Evolutionary conservation across 2,797 vertebrate species (phyloP).

Genomic region (Galaxias olidus): DNA sequence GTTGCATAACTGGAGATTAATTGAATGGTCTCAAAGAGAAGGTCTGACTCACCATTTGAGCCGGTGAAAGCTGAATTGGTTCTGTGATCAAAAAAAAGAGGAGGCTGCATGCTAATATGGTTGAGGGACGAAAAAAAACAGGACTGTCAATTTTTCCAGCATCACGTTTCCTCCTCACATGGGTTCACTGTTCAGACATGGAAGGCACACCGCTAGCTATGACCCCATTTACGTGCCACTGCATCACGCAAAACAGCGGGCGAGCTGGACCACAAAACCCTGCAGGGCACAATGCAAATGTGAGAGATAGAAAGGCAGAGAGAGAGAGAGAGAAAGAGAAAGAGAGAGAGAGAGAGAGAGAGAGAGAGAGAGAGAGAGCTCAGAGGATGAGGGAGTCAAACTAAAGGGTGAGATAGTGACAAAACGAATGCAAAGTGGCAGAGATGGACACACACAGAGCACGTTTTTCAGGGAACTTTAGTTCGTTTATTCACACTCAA

Average conservation of each 20-base stretch:
- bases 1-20: too few relatives aligned
- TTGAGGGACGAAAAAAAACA: too few relatives aligned
- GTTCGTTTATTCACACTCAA: constrained; percentile 27
- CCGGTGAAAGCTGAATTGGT: too few relatives aligned
- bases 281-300: constrained; percentile 45
- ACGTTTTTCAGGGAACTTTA: background rate
- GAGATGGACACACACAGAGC: constrained; percentile 14
- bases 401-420: too few relatives aligned
- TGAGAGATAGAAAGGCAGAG: constrained; percentile 14
- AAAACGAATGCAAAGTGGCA: constrained; percentile 3
- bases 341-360: too few relatives aligned
- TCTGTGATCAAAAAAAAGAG: too few relatives aligned
- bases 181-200: constrained; percentile 20
- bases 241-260: constrained; percentile 34
- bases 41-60: constrained; percentile 5
- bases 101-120: too few relatives aligned
- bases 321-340: background rate
- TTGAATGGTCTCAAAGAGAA: background rate
- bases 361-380: constrained; percentile 14
- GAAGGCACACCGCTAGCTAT: constrained; percentile 31
- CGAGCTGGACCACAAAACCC: constrained; percentile 30
- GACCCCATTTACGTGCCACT: constrained; percentile 35
- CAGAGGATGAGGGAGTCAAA: constrained; percentile 5
- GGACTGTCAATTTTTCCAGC: background rate
- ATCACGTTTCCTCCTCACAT: constrained; percentile 23